These are phyloP conservation scores for Halesus radiatus DNA, from an alignment of 1,140 invertebrate genomes.

Conservation along the genomic window DNA sequence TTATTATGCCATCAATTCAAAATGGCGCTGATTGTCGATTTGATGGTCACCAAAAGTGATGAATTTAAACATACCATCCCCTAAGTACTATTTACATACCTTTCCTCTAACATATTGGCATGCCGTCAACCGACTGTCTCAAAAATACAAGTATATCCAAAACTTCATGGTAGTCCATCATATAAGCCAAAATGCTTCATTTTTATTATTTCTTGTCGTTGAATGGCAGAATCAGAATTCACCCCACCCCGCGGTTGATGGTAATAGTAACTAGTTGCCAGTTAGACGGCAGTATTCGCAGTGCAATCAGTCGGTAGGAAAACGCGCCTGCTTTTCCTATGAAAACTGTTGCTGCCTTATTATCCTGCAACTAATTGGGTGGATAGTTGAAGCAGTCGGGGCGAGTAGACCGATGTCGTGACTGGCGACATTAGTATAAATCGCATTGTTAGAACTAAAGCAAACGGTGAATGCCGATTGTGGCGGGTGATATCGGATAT, in stretches of 20 bases:
- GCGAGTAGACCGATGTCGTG: slow-evolving; percentile 5
- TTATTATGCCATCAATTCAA: too few species aligned
- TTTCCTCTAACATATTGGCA: too few species aligned
- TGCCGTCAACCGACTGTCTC: too few species aligned
- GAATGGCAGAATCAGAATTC: background rate
- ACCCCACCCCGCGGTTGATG: background rate
- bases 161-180: background rate
- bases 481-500: background rate
- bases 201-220: background rate
- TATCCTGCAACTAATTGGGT: slow-evolving; percentile 10
- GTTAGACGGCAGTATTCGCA: background rate
- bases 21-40: too few species aligned
- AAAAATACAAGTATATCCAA: too few species aligned
- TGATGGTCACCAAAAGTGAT: too few species aligned
- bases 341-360: slow-evolving; percentile 20
- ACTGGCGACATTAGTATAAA: slow-evolving; percentile 27
- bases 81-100: too few species aligned
- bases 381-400: background rate
- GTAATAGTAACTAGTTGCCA: too few species aligned
- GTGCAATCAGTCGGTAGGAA: background rate
- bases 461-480: slow-evolving; percentile 5
- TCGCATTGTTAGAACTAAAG: slow-evolving; percentile 1
- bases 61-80: too few species aligned
- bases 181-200: background rate
- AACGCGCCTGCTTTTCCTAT: slow-evolving; percentile 3